Evolutionary conservation across 2,888 invertebrate genomes (phyloP).

Genomic region (Ennomos quercinarius): DNA sequence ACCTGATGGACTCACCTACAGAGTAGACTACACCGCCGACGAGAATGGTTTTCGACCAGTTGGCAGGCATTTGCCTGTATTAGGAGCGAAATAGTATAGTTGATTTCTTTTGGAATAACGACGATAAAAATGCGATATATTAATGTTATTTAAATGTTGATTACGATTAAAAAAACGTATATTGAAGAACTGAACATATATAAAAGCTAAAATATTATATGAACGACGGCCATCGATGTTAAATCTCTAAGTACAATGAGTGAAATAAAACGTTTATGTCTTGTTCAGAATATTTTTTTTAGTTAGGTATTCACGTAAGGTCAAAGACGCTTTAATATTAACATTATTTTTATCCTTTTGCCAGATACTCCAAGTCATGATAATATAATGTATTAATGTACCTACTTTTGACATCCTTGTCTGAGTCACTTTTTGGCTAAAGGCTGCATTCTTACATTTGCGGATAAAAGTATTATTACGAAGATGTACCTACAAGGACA

Average conservation of each 20-base stretch:
- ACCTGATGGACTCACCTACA: constrained; percentile 85
- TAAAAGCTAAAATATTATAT: background rate
- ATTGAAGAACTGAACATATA: background rate
- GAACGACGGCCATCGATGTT: constrained; percentile 4
- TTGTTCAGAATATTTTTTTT: constrained; percentile 17
- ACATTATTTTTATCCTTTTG: constrained; percentile 20
- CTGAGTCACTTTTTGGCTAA: constrained; percentile 36
- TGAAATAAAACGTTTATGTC: constrained; percentile 23
- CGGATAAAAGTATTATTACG: constrained; percentile 13
- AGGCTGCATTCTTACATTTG: constrained; percentile 26
- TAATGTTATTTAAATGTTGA: too few relatives aligned
- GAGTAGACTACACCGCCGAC: constrained; percentile 86
- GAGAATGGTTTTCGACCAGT: constrained; percentile 85
- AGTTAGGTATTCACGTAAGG: constrained; percentile 15
- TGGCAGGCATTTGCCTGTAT: constrained; percentile 81
- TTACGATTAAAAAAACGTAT: background rate
- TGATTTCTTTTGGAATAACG: background rate
- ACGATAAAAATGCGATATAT: background rate
- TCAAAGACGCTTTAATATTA: constrained; percentile 29
- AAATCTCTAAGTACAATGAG: constrained; percentile 3
- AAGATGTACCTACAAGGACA: background rate
- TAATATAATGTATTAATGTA: constrained; percentile 6
- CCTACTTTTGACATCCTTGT: constrained; percentile 19
- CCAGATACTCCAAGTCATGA: constrained; percentile 5
- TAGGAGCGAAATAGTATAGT: constrained; percentile 36